Conservation (phyloP, 2,888 invertebrate genomes). For the Nomada flava region DNA sequence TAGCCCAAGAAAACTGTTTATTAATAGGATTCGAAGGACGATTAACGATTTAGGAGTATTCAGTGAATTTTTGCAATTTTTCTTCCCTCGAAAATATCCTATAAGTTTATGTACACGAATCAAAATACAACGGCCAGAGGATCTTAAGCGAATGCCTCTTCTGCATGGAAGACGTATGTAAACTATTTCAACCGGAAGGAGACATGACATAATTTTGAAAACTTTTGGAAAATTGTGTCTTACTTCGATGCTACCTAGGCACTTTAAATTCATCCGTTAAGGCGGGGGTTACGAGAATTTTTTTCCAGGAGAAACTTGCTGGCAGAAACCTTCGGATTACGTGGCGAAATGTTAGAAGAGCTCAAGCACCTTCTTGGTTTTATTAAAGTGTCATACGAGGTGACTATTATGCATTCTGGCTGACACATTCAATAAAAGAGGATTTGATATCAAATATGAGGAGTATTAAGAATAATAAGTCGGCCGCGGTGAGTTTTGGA, state of each 20-base stretch:
- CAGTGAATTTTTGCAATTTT: no score
- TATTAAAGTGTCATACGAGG: not conserved
- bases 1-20: no score
- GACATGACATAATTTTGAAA: not conserved
- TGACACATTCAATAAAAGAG: conserved; percentile 10
- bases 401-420: not conserved
- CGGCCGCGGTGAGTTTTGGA: not conserved
- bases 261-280: conserved; percentile 6
- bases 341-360: not conserved
- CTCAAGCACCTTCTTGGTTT: not conserved
- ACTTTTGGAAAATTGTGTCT: conserved; percentile 11
- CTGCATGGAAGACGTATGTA: conserved; percentile 3
- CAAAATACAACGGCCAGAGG: not conserved
- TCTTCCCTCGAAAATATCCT: no score
- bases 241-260: not conserved
- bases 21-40: no score
- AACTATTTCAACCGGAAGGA: conserved; percentile 2
- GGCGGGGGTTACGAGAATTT: conserved; percentile 2
- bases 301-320: not conserved
- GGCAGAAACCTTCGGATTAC: not conserved
- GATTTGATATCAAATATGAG: not conserved
- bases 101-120: no score
- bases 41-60: no score
- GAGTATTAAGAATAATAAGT: not conserved
- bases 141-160: not conserved